Conservation (phyloP, 2,797 vertebrate species). For the Dipus sagitta region DNA sequence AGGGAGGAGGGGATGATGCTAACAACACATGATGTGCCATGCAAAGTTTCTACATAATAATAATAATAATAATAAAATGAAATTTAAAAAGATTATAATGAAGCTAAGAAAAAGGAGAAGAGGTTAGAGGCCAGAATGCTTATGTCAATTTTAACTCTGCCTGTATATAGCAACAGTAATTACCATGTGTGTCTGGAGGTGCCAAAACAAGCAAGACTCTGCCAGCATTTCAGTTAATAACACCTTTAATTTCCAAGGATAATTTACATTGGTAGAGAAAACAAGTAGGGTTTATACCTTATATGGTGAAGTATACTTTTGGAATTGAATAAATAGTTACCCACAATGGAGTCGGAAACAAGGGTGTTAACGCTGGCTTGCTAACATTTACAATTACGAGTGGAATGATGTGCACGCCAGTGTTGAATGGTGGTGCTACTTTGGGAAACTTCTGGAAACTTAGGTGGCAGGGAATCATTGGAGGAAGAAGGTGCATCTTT, state of each 20-base stretch:
- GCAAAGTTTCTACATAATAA: too few relatives aligned
- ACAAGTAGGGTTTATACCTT: constrained; percentile 54
- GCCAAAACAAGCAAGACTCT: constrained; percentile 55
- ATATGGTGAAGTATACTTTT: constrained; percentile 63
- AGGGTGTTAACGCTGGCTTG: background rate
- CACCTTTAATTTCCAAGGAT: constrained; percentile 72
- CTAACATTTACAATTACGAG: background rate
- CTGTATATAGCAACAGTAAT: constrained; percentile 71
- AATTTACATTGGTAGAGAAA: constrained; percentile 48
- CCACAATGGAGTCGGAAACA: constrained; percentile 22
- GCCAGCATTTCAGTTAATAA: constrained; percentile 66
- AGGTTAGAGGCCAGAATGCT: constrained; percentile 56
- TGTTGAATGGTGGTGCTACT: background rate
- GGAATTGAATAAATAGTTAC: constrained; percentile 60
- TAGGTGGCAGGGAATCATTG: too few relatives aligned
- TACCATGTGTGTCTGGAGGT: constrained; percentile 51
- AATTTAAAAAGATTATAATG: too few relatives aligned
- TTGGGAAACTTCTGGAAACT: background rate
- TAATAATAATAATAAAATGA: too few relatives aligned
- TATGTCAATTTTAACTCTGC: constrained; percentile 49
- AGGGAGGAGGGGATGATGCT: too few relatives aligned
- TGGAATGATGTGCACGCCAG: background rate
- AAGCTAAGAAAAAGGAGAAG: background rate
- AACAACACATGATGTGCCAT: too few relatives aligned
- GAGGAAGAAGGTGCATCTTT: background rate